Percentiles rank a stretch among this genome's conserved stretches.
These are phyloP conservation scores for Otolemur garnettii DNA, from an alignment of 2,113 vertebrate species.

Conservation along the genomic window DNA sequence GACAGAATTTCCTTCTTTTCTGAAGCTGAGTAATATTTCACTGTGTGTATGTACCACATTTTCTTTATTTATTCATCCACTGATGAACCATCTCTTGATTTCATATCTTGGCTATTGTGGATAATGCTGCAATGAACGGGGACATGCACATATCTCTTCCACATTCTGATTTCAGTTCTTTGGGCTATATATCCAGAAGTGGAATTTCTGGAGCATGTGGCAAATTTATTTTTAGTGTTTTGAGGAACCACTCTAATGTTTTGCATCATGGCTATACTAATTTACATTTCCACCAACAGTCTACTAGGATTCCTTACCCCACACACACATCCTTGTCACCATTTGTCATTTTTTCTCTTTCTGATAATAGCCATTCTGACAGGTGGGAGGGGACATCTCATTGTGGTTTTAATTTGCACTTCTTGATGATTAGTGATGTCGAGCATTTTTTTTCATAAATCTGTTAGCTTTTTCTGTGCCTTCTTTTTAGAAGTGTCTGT, in stretches of 20 bases:
- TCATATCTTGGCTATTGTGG: neutral
- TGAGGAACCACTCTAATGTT: no score
- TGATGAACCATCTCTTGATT: neutral
- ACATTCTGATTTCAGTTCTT: no score
- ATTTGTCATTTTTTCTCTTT: no score
- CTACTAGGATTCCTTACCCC: no score
- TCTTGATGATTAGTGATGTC: neutral
- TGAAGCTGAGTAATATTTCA: no score
- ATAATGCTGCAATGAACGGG: neutral
- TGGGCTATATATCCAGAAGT: no score
- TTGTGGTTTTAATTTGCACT: neutral
- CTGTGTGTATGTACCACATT: neutral
- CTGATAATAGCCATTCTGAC: neutral
- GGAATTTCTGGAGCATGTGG: no score
- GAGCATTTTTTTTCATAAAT: neutral
- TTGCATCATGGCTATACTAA: no score
- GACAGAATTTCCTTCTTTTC: neutral
- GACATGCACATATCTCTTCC: no score
- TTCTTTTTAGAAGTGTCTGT: neutral
- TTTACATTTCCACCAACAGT: no score
- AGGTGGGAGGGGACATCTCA: neutral
- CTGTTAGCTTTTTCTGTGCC: neutral
- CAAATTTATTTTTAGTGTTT: no score
- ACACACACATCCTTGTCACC: no score
- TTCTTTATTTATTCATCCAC: neutral